phyloP scores from a whole-genome alignment of 92 coral and sea anemone genomes.

The Virgularia gustaviana region DNA sequence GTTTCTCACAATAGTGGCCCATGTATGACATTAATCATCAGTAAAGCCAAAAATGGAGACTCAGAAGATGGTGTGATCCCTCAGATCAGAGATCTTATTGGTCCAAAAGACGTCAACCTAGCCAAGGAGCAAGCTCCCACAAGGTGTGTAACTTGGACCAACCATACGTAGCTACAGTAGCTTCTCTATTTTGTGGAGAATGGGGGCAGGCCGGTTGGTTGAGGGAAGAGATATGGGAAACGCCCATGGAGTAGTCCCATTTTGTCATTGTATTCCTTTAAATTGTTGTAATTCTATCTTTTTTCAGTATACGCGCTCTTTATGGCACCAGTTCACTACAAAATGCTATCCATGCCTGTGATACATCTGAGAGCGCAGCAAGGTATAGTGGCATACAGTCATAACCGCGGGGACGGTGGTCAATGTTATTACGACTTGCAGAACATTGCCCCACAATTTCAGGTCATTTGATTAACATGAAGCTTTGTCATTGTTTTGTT shows the following conservation, averaged over 20 bases:
- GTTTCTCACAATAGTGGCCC: constrained; percentile 95
- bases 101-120: constrained; percentile 91
- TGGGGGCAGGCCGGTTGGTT: too few species aligned
- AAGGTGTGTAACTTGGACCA: constrained; percentile 59
- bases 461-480: too few species aligned
- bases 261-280: neutral
- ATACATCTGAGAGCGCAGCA: constrained; percentile 95
- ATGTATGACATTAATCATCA: constrained; percentile 78
- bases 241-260: too few species aligned
- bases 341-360: constrained; percentile 99
- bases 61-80: constrained; percentile 72
- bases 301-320: constrained; percentile 81
- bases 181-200: neutral
- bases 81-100: constrained; percentile 88
- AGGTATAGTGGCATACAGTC: constrained; percentile 53
- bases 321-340: constrained; percentile 94
- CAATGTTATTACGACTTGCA: too few species aligned
- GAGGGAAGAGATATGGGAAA: too few species aligned
- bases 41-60: constrained; percentile 87
- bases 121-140: constrained; percentile 98
- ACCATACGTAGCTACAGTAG: neutral
- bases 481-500: too few species aligned
- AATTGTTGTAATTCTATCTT: neutral
- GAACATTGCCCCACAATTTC: too few species aligned
- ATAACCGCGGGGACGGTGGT: neutral